phyloP scores from a whole-genome alignment of 2,797 vertebrate genomes.

The Euphonia xanthogaster region DNA sequence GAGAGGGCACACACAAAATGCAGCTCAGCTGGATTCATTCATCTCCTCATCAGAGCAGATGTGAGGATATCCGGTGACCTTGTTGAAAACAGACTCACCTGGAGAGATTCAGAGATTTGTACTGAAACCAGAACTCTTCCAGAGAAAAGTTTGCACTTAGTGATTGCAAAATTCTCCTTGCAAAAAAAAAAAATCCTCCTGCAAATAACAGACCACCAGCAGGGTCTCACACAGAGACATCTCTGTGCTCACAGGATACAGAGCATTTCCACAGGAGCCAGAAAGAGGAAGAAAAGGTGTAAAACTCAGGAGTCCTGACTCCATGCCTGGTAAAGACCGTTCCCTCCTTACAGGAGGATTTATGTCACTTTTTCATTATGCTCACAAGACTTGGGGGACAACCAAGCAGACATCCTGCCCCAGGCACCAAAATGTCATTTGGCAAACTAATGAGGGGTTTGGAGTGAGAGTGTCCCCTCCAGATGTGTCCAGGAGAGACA shows the following conservation, averaged over 20 bases:
- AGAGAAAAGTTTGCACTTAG: not conserved
- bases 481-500: not conserved
- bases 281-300: not conserved
- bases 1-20: conserved; percentile 13
- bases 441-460: not conserved
- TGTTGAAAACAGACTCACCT: conserved; percentile 54
- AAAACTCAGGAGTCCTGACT: not conserved
- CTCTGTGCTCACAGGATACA: not conserved
- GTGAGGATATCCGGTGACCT: conserved; percentile 10
- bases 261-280: not conserved
- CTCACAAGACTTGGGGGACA: not conserved
- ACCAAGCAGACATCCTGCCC: not conserved
- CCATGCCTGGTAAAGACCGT: not conserved
- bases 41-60: conserved; percentile 10
- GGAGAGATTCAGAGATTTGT: not conserved
- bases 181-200: not conserved
- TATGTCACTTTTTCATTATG: not conserved
- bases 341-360: not conserved
- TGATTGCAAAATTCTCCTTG: not conserved
- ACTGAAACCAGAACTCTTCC: not conserved
- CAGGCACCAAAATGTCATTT: not conserved
- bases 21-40: conserved; percentile 45
- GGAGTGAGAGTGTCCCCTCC: not conserved
- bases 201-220: not conserved
- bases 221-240: not conserved